Conservation (phyloP, 1,140 invertebrate genomes). For the Berghia stephanieae region DNA sequence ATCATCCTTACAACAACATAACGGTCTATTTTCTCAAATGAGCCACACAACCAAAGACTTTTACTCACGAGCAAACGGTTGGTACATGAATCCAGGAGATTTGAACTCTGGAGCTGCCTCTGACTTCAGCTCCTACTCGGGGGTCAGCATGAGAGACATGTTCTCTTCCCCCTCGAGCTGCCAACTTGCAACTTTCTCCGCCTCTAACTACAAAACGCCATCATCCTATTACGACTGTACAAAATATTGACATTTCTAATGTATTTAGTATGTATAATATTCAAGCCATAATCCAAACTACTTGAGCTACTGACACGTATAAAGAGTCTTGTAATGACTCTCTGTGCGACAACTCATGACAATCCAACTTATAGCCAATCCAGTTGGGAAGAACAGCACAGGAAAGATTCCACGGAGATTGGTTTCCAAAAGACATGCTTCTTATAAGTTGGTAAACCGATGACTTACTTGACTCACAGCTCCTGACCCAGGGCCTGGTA, state of each 20-base stretch:
- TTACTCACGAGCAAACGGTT: conserved; percentile 52
- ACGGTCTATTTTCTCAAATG: conserved; percentile 52
- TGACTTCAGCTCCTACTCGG: conserved; percentile 44
- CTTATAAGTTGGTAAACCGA: too few relatives aligned
- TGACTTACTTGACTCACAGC: too few relatives aligned
- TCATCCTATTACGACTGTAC: conserved; percentile 61
- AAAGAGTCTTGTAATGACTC: too few relatives aligned
- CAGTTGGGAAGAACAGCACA: too few relatives aligned
- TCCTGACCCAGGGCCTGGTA: too few relatives aligned
- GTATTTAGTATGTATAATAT: too few relatives aligned
- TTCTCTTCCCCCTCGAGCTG: conserved; percentile 51
- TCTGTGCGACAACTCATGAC: too few relatives aligned
- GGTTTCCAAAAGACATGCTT: too few relatives aligned
- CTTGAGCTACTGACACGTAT: too few relatives aligned
- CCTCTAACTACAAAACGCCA: conserved; percentile 51
- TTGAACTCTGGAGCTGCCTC: conserved; percentile 47
- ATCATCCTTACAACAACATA: conserved; percentile 41
- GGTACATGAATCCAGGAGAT: conserved; percentile 57
- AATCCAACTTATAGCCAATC: too few relatives aligned
- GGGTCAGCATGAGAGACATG: conserved; percentile 58
- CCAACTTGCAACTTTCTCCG: conserved; percentile 58
- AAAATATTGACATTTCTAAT: conserved; percentile 65
- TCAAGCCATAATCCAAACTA: too few relatives aligned
- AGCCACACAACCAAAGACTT: conserved; percentile 39
- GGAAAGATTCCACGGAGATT: too few relatives aligned